Evolutionary conservation across 2,888 invertebrate species (phyloP).

Genomic region (Toxonevra muliebris): DNA sequence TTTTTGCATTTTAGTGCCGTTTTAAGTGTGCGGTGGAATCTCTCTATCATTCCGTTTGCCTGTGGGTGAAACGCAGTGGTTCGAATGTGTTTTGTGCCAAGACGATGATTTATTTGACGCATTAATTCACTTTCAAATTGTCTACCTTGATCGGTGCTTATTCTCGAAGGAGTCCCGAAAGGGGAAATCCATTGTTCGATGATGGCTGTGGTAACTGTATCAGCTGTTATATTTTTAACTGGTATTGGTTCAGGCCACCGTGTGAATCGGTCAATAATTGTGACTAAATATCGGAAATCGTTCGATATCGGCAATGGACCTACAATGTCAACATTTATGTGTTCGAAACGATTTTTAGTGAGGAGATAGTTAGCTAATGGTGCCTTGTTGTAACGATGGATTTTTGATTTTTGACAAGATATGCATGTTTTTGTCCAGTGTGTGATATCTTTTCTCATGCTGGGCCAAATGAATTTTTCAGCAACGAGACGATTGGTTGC

Average conservation of each 20-base stretch:
- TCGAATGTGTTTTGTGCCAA: constrained; percentile 19
- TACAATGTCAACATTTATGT: constrained; percentile 21
- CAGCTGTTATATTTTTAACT: constrained; percentile 3
- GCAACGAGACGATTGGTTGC: constrained; percentile 20
- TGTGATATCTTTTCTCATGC: constrained; percentile 18
- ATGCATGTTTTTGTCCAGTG: constrained; percentile 26
- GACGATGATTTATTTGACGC: constrained; percentile 25
- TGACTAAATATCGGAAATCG: constrained; percentile 5
- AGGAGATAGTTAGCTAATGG: background rate
- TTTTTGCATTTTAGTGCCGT: constrained; percentile 27
- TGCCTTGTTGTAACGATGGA: constrained; percentile 21
- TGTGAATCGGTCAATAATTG: background rate
- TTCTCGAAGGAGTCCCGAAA: background rate
- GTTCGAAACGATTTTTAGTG: constrained; percentile 18
- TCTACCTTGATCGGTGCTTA: constrained; percentile 32
- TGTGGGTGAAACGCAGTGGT: constrained; percentile 17
- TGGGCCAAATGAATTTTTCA: constrained; percentile 23
- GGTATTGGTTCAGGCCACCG: constrained; percentile 7
- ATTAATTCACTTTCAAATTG: constrained; percentile 33
- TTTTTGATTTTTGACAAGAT: constrained; percentile 28
- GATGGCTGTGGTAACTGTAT: too few species aligned
- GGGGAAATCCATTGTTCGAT: constrained; percentile 18
- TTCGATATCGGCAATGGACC: constrained; percentile 15
- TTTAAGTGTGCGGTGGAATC: constrained; percentile 32
- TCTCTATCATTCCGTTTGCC: constrained; percentile 35